Percentiles rank a stretch among this genome's conserved stretches.
Conservation (phyloP, 2,797 vertebrate genomes). For the Diceros bicornis region DNA sequence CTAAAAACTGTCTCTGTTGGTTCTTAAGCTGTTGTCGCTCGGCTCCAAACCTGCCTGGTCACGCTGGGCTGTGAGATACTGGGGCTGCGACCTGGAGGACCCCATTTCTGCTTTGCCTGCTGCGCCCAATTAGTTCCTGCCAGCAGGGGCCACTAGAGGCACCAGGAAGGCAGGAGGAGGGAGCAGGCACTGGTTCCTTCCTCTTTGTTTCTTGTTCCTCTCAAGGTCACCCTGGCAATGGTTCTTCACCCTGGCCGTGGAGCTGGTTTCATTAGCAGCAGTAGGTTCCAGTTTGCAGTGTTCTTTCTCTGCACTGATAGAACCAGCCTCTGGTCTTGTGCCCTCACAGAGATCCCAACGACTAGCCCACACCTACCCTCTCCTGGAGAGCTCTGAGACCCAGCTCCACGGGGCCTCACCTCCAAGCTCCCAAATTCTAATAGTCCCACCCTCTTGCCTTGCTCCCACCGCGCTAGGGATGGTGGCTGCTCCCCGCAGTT, state of each 20-base stretch:
- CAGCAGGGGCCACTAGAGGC: background rate
- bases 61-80: fast-evolving
- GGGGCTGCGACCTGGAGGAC: fast-evolving
- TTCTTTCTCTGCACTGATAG: background rate
- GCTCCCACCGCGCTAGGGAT: background rate
- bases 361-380: background rate
- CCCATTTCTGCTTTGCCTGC: fast-evolving
- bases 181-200: too few species aligned
- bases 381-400: background rate
- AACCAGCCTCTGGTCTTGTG: background rate
- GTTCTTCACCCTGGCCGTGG: background rate
- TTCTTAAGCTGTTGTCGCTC: background rate
- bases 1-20: background rate
- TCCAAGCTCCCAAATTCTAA: background rate
- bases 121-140: background rate
- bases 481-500: background rate
- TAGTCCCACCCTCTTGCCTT: background rate
- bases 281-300: background rate
- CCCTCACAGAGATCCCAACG: background rate
- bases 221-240: background rate
- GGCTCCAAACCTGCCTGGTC: background rate
- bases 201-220: background rate
- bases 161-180: background rate
- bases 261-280: background rate
- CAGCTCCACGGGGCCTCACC: background rate